These are phyloP conservation scores for Actinemys pallida DNA, from an alignment of 2,113 vertebrate genomes.

Conservation along the genomic window DNA sequence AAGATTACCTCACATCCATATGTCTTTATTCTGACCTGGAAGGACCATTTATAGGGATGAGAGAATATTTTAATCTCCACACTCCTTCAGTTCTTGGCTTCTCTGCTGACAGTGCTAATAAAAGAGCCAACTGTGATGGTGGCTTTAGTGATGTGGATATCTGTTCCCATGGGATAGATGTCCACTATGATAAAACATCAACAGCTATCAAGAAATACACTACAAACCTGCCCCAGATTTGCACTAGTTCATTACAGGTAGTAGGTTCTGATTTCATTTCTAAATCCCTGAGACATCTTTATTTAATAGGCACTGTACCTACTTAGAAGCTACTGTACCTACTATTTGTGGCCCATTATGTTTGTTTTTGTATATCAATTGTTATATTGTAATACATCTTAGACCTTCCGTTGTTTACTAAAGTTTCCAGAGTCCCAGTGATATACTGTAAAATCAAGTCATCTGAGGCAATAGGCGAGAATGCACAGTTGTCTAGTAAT, in stretches of 20 bases:
- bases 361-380: background rate
- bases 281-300: background rate
- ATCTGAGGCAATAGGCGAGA: background rate
- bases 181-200: background rate
- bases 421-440: background rate
- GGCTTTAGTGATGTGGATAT: background rate
- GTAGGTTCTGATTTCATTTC: background rate
- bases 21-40: background rate
- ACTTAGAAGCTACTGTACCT: background rate
- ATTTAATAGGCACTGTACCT: background rate
- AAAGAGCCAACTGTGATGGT: background rate
- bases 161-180: background rate
- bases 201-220: background rate
- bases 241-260: background rate
- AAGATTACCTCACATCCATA: accelerated
- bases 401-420: background rate
- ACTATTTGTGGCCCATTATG: background rate
- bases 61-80: background rate
- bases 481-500: background rate
- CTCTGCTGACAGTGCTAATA: background rate
- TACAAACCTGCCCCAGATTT: background rate
- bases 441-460: background rate
- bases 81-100: background rate
- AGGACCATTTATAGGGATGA: background rate
- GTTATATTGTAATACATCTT: background rate